Conservation (phyloP, 2,797 vertebrate genomes). For the Poecilia velifera region DNA sequence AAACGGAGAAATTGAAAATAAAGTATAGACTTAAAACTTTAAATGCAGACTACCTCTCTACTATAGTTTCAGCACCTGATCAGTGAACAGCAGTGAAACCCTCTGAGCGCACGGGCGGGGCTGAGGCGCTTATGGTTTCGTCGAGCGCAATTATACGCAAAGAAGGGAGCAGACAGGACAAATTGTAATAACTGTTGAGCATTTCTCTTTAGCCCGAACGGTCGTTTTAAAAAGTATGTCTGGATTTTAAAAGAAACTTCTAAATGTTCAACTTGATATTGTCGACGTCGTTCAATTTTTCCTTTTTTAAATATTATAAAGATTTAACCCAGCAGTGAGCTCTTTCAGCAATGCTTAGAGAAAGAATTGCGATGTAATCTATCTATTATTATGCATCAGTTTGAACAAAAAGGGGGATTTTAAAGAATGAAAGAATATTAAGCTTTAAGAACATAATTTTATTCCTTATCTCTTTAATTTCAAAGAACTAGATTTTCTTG, state of each 20-base stretch:
- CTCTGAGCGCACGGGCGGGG: not conserved
- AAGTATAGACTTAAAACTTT: not conserved
- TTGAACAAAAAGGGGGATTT: not conserved
- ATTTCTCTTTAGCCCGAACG: not conserved
- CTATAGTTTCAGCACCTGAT: constrained; percentile 24
- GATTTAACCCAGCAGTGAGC: not conserved
- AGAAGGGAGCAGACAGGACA: not conserved
- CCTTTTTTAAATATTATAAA: not conserved
- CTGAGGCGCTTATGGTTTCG: not conserved
- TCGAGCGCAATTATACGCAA: constrained; percentile 1
- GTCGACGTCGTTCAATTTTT: not conserved
- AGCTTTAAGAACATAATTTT: not conserved
- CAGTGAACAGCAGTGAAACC: constrained; percentile 11
- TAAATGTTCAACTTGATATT: not conserved
- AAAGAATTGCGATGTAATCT: not conserved
- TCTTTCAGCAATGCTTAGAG: not conserved
- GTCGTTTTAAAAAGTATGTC: not conserved
- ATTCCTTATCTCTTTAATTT: not conserved
- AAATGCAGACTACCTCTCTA: not conserved
- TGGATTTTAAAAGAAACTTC: not conserved
- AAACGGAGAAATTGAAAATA: not conserved
- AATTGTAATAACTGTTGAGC: not conserved
- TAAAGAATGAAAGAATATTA: too few species aligned
- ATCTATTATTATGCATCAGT: too few species aligned
- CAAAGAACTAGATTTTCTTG: not conserved